A percentile compares a stretch with the other conserved stretches of the same genome.
Evolutionary conservation across 37 sponge, comb jelly and placozoan species (phyloP).

Genomic region (Haliclona indistincta): DNA sequence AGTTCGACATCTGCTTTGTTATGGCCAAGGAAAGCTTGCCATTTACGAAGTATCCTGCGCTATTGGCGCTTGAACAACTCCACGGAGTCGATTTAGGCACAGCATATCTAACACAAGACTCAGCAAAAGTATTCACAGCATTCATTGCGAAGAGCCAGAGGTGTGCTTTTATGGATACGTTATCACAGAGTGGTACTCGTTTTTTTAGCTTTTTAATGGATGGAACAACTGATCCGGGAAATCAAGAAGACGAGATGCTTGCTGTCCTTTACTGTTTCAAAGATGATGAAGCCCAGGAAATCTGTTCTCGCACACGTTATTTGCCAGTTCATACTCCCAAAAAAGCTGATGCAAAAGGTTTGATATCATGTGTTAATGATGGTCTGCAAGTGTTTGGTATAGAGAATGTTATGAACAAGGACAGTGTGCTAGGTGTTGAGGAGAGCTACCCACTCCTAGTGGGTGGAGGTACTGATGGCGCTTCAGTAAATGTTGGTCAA

Average conservation of each 20-base stretch:
- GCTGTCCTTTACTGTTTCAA: slow-evolving; percentile 12
- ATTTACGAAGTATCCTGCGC: background rate
- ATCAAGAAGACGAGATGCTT: slow-evolving; percentile 20
- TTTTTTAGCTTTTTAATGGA: slow-evolving; percentile 8
- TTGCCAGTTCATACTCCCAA: slow-evolving; percentile 6
- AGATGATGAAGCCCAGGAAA: slow-evolving; percentile 26
- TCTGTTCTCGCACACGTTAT: slow-evolving; percentile 13
- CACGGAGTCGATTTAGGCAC: slow-evolving; percentile 24
- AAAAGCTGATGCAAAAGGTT: slow-evolving; percentile 59
- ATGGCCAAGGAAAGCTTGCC: slow-evolving; percentile 21
- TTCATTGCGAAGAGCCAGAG: slow-evolving; percentile 15
- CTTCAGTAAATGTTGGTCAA: slow-evolving; percentile 48
- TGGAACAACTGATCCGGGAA: slow-evolving; percentile 28
- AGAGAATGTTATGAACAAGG: slow-evolving; percentile 19
- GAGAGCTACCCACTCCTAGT: slow-evolving; percentile 13
- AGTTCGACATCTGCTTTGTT: slow-evolving; percentile 21
- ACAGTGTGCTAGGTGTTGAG: slow-evolving; percentile 7
- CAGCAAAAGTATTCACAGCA: slow-evolving; percentile 13
- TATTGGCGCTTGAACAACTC: slow-evolving; percentile 1
- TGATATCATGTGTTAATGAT: slow-evolving; percentile 38
- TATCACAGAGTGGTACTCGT: background rate
- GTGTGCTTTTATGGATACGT: slow-evolving; percentile 1
- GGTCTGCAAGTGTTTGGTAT: slow-evolving; percentile 44
- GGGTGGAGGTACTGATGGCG: slow-evolving; percentile 72
- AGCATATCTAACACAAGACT: slow-evolving; percentile 15